These are phyloP conservation scores for Pangasius larnaudii DNA, from an alignment of 2,797 vertebrate genomes.

Conservation along the genomic window DNA sequence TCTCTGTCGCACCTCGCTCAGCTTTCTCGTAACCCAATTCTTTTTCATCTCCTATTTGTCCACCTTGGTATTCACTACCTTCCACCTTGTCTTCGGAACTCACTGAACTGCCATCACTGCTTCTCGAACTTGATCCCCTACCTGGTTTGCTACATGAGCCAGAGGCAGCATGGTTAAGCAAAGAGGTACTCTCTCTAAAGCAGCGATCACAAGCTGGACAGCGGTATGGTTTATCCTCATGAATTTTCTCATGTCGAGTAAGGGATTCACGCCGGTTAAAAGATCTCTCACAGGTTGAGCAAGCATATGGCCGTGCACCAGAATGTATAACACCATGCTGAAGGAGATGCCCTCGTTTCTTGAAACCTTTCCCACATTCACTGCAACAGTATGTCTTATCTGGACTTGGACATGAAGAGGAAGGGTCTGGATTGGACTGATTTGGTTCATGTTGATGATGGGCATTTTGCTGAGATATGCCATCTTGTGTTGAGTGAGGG, in stretches of 20 bases:
- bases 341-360: constrained; percentile 90
- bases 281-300: constrained; percentile 87
- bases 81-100: constrained; percentile 59
- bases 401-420: constrained; percentile 75
- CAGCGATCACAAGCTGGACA: constrained; percentile 88
- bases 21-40: constrained; percentile 56
- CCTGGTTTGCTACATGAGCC: constrained; percentile 81
- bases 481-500: constrained; percentile 65
- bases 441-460: constrained; percentile 57
- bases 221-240: constrained; percentile 87
- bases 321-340: constrained; percentile 92
- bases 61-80: constrained; percentile 57
- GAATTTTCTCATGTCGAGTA: constrained; percentile 90
- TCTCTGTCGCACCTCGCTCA: constrained; percentile 49
- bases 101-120: constrained; percentile 54
- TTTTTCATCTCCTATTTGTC: constrained; percentile 57
- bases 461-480: constrained; percentile 53
- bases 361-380: constrained; percentile 89
- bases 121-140: constrained; percentile 70
- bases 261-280: constrained; percentile 93
- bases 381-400: constrained; percentile 86
- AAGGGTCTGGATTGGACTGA: constrained; percentile 60
- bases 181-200: constrained; percentile 81
- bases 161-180: constrained; percentile 81
- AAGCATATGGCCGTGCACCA: constrained; percentile 86